phyloP scores from a whole-genome alignment of 2,888 invertebrate species.

The Hyppa rectilinea region DNA sequence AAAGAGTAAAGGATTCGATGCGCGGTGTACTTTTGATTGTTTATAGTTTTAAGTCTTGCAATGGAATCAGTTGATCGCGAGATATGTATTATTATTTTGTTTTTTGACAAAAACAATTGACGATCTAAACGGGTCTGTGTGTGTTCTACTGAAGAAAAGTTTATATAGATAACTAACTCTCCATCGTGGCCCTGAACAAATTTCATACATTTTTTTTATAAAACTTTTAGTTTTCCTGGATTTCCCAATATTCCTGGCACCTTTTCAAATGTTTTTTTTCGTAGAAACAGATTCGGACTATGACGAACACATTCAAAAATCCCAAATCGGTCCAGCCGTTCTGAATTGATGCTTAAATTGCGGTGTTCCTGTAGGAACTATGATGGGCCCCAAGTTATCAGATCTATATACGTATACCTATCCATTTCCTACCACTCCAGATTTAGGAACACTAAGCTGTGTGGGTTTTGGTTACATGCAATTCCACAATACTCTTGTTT shows the following conservation, averaged over 20 bases:
- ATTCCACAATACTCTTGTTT: conserved; percentile 51
- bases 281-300: no score
- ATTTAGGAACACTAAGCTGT: conserved; percentile 1
- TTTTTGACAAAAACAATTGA: not conserved
- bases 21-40: not conserved
- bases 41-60: conserved; percentile 1
- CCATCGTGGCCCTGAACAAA: no score
- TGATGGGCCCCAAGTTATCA: conserved; percentile 6
- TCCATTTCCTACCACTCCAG: not conserved
- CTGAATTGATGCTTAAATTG: no score
- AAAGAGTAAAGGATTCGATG: not conserved
- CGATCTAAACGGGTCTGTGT: not conserved
- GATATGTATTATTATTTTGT: not conserved
- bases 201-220: no score
- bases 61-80: conserved; percentile 8
- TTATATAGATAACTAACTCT: no score
- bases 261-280: no score
- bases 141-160: no score
- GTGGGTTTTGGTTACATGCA: conserved; percentile 28
- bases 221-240: no score
- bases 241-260: no score
- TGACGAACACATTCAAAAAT: no score
- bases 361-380: not conserved
- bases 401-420: not conserved
- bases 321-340: no score